These are phyloP conservation scores for Agonopterix heracliana DNA, from an alignment of 2,888 invertebrate species.

Conservation along the genomic window DNA sequence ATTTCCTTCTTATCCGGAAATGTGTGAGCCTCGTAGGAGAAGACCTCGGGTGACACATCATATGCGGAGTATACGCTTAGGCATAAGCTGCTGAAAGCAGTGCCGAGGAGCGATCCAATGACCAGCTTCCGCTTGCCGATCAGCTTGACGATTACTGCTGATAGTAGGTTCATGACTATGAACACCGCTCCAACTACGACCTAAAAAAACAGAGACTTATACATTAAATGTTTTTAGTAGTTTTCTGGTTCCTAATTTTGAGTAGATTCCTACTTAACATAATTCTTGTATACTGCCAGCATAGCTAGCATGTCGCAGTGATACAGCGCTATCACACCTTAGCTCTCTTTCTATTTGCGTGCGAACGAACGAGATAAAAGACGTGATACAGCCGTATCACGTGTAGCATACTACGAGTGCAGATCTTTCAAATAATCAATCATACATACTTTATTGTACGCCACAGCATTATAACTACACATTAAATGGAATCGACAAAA, in stretches of 20 bases:
- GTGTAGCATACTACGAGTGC: no score
- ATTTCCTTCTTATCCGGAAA: conserved; percentile 54
- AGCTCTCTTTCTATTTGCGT: no score
- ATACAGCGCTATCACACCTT: no score
- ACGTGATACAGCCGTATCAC: no score
- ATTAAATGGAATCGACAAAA: no score
- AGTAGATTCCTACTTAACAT: no score
- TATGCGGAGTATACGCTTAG: conserved; percentile 48
- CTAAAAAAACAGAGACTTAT: conserved; percentile 31
- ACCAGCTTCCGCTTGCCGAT: conserved; percentile 61
- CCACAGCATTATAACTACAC: no score
- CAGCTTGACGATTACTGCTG: conserved; percentile 49
- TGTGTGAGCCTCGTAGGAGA: conserved; percentile 52
- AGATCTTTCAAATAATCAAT: no score
- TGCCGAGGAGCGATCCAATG: conserved; percentile 43
- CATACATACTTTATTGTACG: no score
- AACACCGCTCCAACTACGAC: conserved; percentile 51
- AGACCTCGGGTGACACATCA: conserved; percentile 37
- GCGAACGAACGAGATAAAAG: no score
- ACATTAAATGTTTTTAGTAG: neutral
- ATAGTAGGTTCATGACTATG: conserved; percentile 50
- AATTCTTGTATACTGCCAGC: no score
- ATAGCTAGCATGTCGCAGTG: neutral
- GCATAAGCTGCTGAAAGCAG: conserved; percentile 42
- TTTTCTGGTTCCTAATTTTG: neutral